Evolutionary conservation across 1,140 invertebrate species (phyloP).

Genomic region (Drosophila orosa): DNA sequence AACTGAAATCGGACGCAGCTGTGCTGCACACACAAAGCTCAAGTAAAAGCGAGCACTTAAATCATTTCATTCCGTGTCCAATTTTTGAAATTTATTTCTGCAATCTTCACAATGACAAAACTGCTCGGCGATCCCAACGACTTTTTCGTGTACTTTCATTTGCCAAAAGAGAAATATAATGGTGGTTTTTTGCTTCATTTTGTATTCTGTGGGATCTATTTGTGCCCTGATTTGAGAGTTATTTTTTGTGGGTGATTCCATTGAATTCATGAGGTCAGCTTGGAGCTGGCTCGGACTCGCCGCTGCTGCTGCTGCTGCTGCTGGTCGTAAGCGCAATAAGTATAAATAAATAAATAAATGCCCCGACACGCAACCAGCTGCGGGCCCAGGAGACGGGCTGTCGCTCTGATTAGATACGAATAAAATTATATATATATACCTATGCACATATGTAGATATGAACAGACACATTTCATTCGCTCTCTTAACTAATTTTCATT

Average conservation of each 20-base stretch:
- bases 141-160: constrained; percentile 65
- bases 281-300: constrained; percentile 50
- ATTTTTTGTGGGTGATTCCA: constrained; percentile 40
- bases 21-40: constrained; percentile 57
- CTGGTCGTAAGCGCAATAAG: constrained; percentile 43
- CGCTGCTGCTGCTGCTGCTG: not conserved
- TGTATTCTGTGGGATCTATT: constrained; percentile 21
- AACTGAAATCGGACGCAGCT: constrained; percentile 63
- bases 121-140: constrained; percentile 6
- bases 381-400: constrained; percentile 66
- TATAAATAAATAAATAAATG: constrained; percentile 67
- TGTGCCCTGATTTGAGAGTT: constrained; percentile 36
- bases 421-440: constrained; percentile 41
- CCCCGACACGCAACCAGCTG: constrained; percentile 61
- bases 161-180: constrained; percentile 29
- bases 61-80: constrained; percentile 57
- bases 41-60: constrained; percentile 62
- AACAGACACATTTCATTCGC: constrained; percentile 25
- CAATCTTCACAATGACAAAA: constrained; percentile 66
- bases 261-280: constrained; percentile 71
- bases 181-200: constrained; percentile 9
- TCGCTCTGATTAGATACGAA: constrained; percentile 76
- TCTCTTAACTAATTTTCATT: constrained; percentile 48
- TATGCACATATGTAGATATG: constrained; percentile 16
- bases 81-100: constrained; percentile 44